These are phyloP conservation scores for Nemurella pictetii DNA, from an alignment of 2,888 invertebrate species.

Conservation along the genomic window DNA sequence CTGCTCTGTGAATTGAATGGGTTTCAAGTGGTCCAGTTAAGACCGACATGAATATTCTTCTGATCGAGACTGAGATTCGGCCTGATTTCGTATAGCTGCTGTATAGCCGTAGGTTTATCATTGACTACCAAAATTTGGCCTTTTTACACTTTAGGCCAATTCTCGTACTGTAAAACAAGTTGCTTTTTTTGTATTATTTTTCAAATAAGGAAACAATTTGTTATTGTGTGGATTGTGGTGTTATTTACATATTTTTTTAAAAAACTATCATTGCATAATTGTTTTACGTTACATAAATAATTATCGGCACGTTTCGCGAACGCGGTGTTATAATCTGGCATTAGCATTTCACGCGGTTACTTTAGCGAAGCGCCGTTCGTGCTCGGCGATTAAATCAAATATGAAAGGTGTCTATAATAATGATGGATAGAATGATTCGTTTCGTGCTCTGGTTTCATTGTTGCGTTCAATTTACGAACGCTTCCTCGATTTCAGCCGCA, in stretches of 20 bases:
- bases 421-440: not conserved
- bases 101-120: too few species aligned
- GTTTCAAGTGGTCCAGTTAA: not conserved
- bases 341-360: not conserved
- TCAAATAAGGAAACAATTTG: conserved; percentile 19
- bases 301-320: not conserved
- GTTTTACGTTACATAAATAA: not conserved
- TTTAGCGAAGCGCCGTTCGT: not conserved
- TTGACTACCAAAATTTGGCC: too few species aligned
- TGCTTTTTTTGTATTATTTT: not conserved
- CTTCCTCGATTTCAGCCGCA: not conserved
- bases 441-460: not conserved
- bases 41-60: too few species aligned
- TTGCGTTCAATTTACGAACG: not conserved
- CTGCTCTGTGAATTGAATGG: not conserved
- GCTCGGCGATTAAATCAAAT: not conserved
- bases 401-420: not conserved
- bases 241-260: not conserved
- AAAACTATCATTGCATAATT: not conserved
- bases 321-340: not conserved
- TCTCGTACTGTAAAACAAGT: too few species aligned
- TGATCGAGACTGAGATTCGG: too few species aligned
- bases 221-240: not conserved
- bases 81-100: too few species aligned
- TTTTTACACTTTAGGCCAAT: too few species aligned